Conservation (phyloP, 1,140 invertebrate genomes). For the Leptopilina boulardi region DNA sequence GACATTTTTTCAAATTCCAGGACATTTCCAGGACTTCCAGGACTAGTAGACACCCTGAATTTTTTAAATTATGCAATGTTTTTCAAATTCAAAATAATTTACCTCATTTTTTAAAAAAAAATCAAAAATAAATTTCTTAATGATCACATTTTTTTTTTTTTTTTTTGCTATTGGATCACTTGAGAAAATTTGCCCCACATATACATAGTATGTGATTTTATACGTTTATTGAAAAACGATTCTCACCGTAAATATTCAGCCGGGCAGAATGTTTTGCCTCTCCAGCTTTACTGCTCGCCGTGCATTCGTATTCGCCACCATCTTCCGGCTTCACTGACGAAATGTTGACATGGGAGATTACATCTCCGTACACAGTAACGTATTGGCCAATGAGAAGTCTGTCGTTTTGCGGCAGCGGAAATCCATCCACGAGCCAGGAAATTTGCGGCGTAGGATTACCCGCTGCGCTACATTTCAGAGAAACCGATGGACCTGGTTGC, state of each 20-base stretch:
- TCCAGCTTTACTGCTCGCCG: constrained; percentile 81
- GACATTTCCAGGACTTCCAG: too few relatives aligned
- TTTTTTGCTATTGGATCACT: too few relatives aligned
- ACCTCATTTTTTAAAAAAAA: too few relatives aligned
- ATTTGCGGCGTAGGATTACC: constrained; percentile 82
- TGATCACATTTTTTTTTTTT: too few relatives aligned
- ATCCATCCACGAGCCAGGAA: constrained; percentile 78
- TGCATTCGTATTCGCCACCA: constrained; percentile 84
- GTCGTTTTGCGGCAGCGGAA: constrained; percentile 78
- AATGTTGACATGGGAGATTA: constrained; percentile 86
- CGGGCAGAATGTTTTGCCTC: constrained; percentile 78
- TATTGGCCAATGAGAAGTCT: constrained; percentile 81
- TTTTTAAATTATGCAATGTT: too few relatives aligned
- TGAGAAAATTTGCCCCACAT: too few relatives aligned
- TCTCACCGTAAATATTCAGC: constrained; percentile 82
- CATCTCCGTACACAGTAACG: constrained; percentile 82
- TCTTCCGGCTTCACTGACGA: constrained; percentile 82
- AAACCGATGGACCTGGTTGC: constrained; percentile 78
- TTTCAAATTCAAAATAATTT: too few relatives aligned
- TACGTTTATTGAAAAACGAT: constrained; percentile 25
- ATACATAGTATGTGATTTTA: too few relatives aligned
- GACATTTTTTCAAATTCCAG: too few relatives aligned
- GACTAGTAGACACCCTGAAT: too few relatives aligned
- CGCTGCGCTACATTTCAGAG: constrained; percentile 80
- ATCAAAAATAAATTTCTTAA: too few relatives aligned